These are phyloP conservation scores for Champsocephalus esox DNA, from an alignment of 2,797 vertebrate species.

Conservation along the genomic window DNA sequence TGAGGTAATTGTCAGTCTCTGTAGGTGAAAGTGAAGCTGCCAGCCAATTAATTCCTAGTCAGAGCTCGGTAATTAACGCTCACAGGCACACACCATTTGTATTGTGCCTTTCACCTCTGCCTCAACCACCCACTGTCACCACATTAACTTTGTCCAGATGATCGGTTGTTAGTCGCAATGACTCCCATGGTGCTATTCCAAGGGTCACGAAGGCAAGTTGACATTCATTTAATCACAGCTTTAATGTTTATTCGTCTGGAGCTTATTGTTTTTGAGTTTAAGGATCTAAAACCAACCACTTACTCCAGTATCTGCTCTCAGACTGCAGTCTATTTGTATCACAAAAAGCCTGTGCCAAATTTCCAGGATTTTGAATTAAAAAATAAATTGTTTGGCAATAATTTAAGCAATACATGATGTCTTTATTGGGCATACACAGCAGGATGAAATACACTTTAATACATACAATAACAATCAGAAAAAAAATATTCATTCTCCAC, in stretches of 20 bases:
- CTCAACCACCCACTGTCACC: conserved; percentile 16
- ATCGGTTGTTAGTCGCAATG: conserved; percentile 7
- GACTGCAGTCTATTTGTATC: too few relatives aligned
- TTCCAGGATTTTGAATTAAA: too few relatives aligned
- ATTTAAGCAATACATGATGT: too few relatives aligned
- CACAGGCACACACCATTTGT: not conserved
- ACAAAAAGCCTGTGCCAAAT: too few relatives aligned
- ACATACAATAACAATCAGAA: too few relatives aligned
- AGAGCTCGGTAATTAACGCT: conserved; percentile 12
- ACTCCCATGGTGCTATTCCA: conserved; percentile 6
- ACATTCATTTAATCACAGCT: conserved; percentile 8
- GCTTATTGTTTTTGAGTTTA: too few relatives aligned
- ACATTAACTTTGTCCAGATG: conserved; percentile 4
- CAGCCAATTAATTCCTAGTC: conserved; percentile 25
- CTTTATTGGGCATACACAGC: too few relatives aligned
- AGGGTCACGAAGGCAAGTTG: conserved; percentile 21
- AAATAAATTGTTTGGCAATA: too few relatives aligned
- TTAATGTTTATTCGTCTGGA: not conserved
- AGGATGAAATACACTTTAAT: too few relatives aligned
- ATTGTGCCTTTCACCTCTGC: conserved; percentile 23
- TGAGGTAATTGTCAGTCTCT: conserved; percentile 5
- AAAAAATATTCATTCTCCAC: too few relatives aligned
- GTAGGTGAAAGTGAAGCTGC: conserved; percentile 13
- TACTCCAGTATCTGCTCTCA: too few relatives aligned
- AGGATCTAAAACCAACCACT: too few relatives aligned